Base-by-base conservation (phyloP, 2,888 invertebrate species). In the Celastrina argiolus region DNA sequence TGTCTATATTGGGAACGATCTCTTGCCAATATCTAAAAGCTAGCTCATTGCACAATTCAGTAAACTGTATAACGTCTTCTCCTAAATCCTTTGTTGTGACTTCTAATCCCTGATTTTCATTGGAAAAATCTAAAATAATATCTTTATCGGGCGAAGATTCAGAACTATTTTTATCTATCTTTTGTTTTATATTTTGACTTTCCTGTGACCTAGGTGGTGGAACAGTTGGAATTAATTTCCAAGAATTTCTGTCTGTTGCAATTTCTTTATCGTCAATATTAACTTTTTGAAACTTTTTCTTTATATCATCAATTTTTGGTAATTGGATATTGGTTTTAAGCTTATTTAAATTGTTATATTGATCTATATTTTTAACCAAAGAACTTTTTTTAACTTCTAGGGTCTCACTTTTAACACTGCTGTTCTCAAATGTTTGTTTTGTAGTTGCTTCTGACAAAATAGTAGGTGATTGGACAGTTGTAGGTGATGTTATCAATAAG, bases 1-100 rank as follows among this genome's bases (percentile, higher is more conserved):
- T 92, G 74, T 95, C 95, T n/a, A 96, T 92, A 67, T 94, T 94
- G 71, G 92, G 92, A 0, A 94, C 93, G 12, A 96, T 93, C 0
- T 94, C 92, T 74, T 93, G 93, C 97, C 97, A 97, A 78, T 97
- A 96, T 73, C 94, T 94, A 75, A 97, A 96, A 0, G 97, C 96
- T 56, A 97, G 81, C 78, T 97, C 96, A 79, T 97, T 97, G 79
- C 97, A 97, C 1, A 97, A 89, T 71, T 94, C 94, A 0, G 95
- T 92, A 78, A 97, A 97, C 67, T 94, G 93, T n/a, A 93, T 91
- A 36, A 97, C 92, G 78, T 97, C 97, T 68, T 94, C 93, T 68
- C 94, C 95, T 34, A 97, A 89, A 74, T 92, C 88, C 65, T 93
- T 92, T 0, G 95, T 94, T 28, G 96, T 97, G 1, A 94, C 95